Evolutionary conservation across 2,888 invertebrate genomes (phyloP), one percentile per base, ranked within the genome.

Genomic region (Amitus sp.): DNA sequence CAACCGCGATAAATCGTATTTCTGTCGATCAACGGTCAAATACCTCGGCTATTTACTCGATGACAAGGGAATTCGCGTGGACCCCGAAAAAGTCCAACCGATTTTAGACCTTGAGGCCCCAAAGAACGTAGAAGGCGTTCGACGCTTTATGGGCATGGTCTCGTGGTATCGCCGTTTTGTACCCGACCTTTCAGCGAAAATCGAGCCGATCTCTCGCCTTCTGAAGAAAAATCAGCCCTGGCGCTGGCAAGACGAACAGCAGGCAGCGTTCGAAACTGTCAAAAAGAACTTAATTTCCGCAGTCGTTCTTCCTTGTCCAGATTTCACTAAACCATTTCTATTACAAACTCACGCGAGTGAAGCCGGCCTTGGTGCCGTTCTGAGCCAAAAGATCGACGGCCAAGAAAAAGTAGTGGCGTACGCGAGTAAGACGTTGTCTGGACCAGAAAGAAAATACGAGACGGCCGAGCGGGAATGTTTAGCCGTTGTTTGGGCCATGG

Each of bases 381-480:
- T 73, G 5, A 68, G 66, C 0, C 72, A 72, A 42, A 33, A 27
- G 0, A 47, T 42, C 2, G 68, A 67, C 9, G 61, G 45, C 1
- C 10, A 42, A 20, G 63, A 66, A 23, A 9, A 46, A 0, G 65
- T 67, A 1, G 56, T 69, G 5, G 62, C 66, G 1, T 68, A 56
- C 10, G 65, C 61, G 6, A 69, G 67, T 33, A 46, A 67, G 1
- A 37, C 60, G 0, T 13, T 68, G 5, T 37, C 40, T 0, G 37
- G 42, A 0, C 46, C 60, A 0, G 66, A 71, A n/a, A 13, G 47
- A 7, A 63, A 62, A 13, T 71, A 66, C 15, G 27, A 50, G 0
- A 40, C 45, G 0, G 62, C 69, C 1, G 67, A 69, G 10, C 52
- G 50, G 1, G 69, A 69, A 15, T 66, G 65, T n/a, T 27, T 66